Conservation (phyloP, 2,797 vertebrate species). For the Amphiprion clarkii region DNA sequence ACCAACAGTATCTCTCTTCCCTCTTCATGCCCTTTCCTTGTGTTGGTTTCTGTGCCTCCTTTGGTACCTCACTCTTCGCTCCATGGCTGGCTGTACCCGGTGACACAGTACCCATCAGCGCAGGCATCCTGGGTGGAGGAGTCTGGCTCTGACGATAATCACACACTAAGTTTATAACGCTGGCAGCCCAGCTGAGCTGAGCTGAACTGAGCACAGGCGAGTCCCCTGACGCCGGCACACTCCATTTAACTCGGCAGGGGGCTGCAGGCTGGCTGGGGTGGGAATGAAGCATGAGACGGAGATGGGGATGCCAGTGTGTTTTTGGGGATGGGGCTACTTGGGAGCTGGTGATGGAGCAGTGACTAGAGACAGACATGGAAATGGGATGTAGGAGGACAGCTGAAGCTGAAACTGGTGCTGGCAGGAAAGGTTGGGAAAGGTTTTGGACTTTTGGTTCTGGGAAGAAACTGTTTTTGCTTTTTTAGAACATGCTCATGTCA, state of each 20-base stretch:
- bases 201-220: constrained; percentile 73
- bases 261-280: constrained; percentile 70
- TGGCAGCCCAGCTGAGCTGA: constrained; percentile 72
- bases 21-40: constrained; percentile 44
- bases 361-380: constrained; percentile 70
- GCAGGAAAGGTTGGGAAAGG: constrained; percentile 35
- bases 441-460: constrained; percentile 49
- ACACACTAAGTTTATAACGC: constrained; percentile 83
- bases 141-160: constrained; percentile 82
- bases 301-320: constrained; percentile 64
- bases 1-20: constrained; percentile 43
- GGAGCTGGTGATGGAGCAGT: constrained; percentile 54
- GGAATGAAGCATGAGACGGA: constrained; percentile 76
- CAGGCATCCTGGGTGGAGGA: constrained; percentile 78
- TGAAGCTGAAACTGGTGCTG: constrained; percentile 56
- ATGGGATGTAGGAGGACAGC: constrained; percentile 53
- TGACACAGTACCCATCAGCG: constrained; percentile 82
- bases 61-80: constrained; percentile 62
- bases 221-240: constrained; percentile 80
- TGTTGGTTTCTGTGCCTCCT: constrained; percentile 46
- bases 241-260: constrained; percentile 84
- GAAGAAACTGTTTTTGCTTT: constrained; percentile 17
- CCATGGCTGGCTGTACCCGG: constrained; percentile 67
- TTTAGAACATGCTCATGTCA: constrained; percentile 35
- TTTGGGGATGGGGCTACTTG: constrained; percentile 30